Percentiles rank a stretch among this genome's conserved stretches.
phyloP scores from a whole-genome alignment of 2,113 vertebrate species.

The Seriola quinqueradiata region DNA sequence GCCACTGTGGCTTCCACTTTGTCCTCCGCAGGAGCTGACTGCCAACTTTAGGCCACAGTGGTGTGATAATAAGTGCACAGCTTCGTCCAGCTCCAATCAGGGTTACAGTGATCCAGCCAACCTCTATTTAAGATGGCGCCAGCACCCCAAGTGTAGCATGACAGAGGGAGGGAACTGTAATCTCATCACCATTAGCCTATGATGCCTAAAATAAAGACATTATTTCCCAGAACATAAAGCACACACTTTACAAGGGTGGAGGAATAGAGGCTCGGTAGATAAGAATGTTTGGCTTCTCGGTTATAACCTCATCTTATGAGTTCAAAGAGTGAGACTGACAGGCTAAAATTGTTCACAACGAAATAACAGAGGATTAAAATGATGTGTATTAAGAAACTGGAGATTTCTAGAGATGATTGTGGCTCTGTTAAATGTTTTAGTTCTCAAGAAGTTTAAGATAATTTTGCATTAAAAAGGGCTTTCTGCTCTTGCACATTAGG shows the following conservation, averaged over 20 bases:
- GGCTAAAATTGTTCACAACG: background rate
- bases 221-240: constrained; percentile 32
- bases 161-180: constrained; percentile 22
- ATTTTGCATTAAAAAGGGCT: constrained; percentile 16
- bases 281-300: constrained; percentile 25
- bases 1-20: constrained; percentile 36
- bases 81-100: constrained; percentile 42
- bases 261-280: constrained; percentile 13
- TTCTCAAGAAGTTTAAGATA: constrained; percentile 12
- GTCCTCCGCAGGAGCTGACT: constrained; percentile 39
- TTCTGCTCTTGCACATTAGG: constrained; percentile 10
- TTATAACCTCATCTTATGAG: constrained; percentile 22
- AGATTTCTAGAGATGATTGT: background rate
- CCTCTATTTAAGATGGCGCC: constrained; percentile 53
- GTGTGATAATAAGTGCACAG: constrained; percentile 41
- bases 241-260: background rate
- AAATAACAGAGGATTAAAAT: constrained; percentile 19
- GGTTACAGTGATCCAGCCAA: constrained; percentile 32
- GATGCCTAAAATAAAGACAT: constrained; percentile 34
- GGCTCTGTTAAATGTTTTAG: constrained; percentile 7
- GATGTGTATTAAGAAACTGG: background rate
- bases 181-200: constrained; percentile 34
- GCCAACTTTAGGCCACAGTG: constrained; percentile 47
- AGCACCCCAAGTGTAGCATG: constrained; percentile 24
- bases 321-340: constrained; percentile 23